Evolutionary conservation across 1,140 invertebrate species (phyloP).

Genomic region (Hypsibius dujardini): DNA sequence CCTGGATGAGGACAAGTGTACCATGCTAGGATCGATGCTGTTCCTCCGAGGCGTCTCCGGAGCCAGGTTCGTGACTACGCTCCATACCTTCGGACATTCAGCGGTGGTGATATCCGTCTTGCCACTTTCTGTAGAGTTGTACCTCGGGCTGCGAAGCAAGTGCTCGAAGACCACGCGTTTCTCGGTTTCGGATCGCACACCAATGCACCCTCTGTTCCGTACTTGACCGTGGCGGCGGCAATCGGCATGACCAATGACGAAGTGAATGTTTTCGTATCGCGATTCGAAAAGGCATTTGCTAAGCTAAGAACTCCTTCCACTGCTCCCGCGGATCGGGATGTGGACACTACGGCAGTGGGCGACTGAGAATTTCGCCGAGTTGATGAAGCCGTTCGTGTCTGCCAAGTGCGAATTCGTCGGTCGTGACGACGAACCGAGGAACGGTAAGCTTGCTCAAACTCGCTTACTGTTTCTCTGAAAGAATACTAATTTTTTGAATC

Average conservation of each 20-base stretch:
- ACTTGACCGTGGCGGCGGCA: slow-evolving; percentile 51
- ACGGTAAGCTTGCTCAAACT: too few species aligned
- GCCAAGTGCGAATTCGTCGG: too few species aligned
- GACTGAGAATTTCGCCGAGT: too few species aligned
- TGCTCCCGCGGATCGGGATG: too few species aligned
- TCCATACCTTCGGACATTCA: background rate
- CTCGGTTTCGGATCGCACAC: slow-evolving; percentile 50
- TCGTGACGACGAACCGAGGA: too few species aligned
- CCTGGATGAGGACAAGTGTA: slow-evolving; percentile 35
- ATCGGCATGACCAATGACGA: slow-evolving; percentile 50
- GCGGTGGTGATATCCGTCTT: slow-evolving; percentile 17
- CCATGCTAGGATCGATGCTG: slow-evolving; percentile 50
- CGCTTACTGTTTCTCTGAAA: too few species aligned
- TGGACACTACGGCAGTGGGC: too few species aligned
- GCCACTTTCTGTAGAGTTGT: slow-evolving; percentile 11
- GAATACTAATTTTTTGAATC: too few species aligned
- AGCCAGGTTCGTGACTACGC: slow-evolving; percentile 34
- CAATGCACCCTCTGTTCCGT: slow-evolving; percentile 43
- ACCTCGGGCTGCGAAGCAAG: slow-evolving; percentile 17
- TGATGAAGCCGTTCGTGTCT: too few species aligned
- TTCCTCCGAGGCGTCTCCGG: slow-evolving; percentile 53
- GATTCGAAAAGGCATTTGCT: too few species aligned
- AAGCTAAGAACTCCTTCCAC: too few species aligned
- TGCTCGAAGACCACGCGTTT: slow-evolving; percentile 29
- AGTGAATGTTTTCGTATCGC: slow-evolving; percentile 34